These are phyloP conservation scores for Drosophila tripunctata DNA, from an alignment of 2,888 invertebrate species.

Conservation along the genomic window DNA sequence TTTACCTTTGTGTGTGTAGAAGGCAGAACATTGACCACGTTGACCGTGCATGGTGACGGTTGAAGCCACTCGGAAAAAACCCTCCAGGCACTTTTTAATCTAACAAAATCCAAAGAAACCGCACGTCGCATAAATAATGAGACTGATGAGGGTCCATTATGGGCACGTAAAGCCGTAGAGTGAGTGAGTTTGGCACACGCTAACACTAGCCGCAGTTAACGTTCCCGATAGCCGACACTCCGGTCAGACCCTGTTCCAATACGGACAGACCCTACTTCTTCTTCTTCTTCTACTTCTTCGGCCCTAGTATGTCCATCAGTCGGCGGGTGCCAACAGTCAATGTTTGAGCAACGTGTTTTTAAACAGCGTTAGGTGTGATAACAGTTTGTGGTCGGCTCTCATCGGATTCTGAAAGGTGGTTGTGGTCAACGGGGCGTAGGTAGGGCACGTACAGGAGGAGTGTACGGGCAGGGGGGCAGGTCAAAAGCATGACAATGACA, in stretches of 20 bases:
- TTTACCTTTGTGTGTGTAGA: conserved; percentile 62
- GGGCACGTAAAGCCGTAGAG: conserved; percentile 67
- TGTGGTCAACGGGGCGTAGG: conserved; percentile 4
- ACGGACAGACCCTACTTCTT: conserved; percentile 3
- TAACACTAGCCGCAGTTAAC: conserved; percentile 26
- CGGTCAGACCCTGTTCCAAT: not conserved
- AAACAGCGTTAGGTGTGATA: conserved; percentile 75
- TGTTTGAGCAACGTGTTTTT: conserved; percentile 80
- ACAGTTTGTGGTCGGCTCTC: conserved; percentile 67
- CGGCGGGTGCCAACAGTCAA: conserved; percentile 71
- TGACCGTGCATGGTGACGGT: conserved; percentile 70
- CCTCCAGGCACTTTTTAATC: conserved; percentile 80
- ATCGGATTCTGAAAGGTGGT: conserved; percentile 6
- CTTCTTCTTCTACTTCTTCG: not conserved
- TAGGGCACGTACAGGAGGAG: not conserved
- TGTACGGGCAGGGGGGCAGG: conserved; percentile 26
- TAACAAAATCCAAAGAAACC: conserved; percentile 82
- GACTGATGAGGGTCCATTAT: conserved; percentile 82
- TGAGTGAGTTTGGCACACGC: conserved; percentile 35
- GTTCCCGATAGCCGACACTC: not conserved
- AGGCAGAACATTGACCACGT: conserved; percentile 63
- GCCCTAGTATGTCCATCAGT: conserved; percentile 14
- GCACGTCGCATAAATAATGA: conserved; percentile 81
- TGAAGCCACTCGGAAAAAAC: conserved; percentile 69
- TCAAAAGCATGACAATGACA: conserved; percentile 80